phyloP scores from a whole-genome alignment of 2,888 invertebrate genomes.

The Cantharis nigra region DNA sequence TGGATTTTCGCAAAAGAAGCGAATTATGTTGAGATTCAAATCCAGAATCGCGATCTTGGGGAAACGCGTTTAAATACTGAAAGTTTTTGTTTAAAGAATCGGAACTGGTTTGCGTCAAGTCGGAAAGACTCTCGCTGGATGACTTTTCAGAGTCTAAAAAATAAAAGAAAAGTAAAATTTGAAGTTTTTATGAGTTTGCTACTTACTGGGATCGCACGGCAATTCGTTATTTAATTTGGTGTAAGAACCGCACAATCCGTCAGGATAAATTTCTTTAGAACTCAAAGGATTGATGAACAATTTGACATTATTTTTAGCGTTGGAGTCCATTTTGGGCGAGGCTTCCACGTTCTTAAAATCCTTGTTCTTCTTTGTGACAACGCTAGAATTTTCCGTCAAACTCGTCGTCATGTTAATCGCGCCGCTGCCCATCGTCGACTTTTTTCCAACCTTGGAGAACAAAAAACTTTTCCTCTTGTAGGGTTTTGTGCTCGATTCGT shows the following conservation, averaged over 20 bases:
- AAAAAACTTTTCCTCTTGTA: slow-evolving; percentile 52
- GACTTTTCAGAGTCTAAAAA: slow-evolving; percentile 41
- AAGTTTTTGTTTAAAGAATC: slow-evolving; percentile 40
- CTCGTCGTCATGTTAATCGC: slow-evolving; percentile 53
- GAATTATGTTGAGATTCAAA: slow-evolving; percentile 44
- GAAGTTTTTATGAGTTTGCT: background rate
- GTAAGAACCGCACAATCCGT: slow-evolving; percentile 52
- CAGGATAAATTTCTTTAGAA: slow-evolving; percentile 54
- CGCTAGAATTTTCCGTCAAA: slow-evolving; percentile 50
- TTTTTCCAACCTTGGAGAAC: slow-evolving; percentile 50
- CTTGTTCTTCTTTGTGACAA: slow-evolving; percentile 52
- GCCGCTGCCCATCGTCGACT: slow-evolving; percentile 41
- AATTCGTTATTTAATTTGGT: slow-evolving; percentile 45
- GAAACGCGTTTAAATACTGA: slow-evolving; percentile 30
- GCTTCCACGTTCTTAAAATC: slow-evolving; percentile 49
- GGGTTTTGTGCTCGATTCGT: slow-evolving; percentile 50
- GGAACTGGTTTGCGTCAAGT: slow-evolving; percentile 43
- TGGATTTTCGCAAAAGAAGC: slow-evolving; percentile 27
- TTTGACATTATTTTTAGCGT: slow-evolving; percentile 49
- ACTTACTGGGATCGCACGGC: background rate
- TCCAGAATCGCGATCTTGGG: slow-evolving; percentile 45
- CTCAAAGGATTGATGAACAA: slow-evolving; percentile 55
- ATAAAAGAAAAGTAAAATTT: background rate
- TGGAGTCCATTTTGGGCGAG: slow-evolving; percentile 33
- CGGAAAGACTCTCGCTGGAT: slow-evolving; percentile 50